A percentile compares a stretch with the other conserved stretches of the same genome.
phyloP scores from a whole-genome alignment of 2,113 vertebrate species.

The Menura novaehollandiae region DNA sequence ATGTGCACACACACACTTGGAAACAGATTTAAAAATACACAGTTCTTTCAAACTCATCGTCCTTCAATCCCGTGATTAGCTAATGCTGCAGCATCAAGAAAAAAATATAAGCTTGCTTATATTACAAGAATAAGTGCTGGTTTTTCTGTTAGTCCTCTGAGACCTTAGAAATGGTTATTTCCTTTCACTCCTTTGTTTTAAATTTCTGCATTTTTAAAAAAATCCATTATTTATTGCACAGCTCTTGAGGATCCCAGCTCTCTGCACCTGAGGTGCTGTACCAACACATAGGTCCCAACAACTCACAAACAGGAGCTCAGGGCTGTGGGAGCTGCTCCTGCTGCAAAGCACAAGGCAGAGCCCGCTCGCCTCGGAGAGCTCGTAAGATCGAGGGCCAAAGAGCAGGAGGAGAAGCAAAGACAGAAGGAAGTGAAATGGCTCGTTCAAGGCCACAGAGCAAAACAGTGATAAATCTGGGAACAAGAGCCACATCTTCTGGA shows the following conservation, averaged over 20 bases:
- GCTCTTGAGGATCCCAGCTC: not conserved
- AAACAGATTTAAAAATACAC: not conserved
- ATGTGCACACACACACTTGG: not conserved
- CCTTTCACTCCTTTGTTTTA: not conserved
- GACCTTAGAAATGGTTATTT: not conserved
- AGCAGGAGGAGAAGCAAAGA: not conserved
- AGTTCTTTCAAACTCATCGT: not conserved
- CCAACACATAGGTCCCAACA: accelerated
- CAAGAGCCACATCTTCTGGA: not conserved
- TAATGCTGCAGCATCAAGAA: not conserved
- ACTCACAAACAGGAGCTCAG: accelerated
- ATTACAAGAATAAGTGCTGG: too few species aligned
- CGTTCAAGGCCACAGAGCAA: not conserved
- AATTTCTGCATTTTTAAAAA: not conserved
- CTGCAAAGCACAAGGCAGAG: not conserved
- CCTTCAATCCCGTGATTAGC: not conserved
- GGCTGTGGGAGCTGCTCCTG: not conserved
- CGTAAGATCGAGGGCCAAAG: not conserved
- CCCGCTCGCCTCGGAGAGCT: accelerated
- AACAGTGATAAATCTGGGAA: not conserved
- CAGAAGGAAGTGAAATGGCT: not conserved
- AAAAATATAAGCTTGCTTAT: not conserved
- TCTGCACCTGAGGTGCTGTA: accelerated
- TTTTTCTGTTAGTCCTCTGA: not conserved
- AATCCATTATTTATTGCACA: not conserved